Evolutionary conservation across 2,797 vertebrate species (phyloP).

Genomic region (Lindbergichthys nudifrons): DNA sequence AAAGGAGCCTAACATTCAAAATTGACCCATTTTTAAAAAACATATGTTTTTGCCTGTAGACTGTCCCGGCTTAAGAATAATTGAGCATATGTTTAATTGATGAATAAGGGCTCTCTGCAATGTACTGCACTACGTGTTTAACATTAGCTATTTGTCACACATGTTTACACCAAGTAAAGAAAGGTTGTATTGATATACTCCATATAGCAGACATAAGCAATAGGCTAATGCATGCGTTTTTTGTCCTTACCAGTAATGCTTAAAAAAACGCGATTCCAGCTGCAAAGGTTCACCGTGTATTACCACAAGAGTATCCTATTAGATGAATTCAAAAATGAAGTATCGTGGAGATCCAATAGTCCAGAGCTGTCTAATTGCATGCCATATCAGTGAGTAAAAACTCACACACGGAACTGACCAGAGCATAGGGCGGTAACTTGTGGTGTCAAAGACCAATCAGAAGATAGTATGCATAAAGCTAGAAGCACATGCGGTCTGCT

Average conservation of each 20-base stretch:
- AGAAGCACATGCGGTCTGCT: slow-evolving; percentile 41
- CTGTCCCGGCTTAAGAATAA: too few relatives aligned
- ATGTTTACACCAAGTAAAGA: background rate
- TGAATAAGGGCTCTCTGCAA: background rate
- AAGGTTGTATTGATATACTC: background rate
- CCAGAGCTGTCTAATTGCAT: background rate
- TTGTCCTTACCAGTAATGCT: slow-evolving; percentile 53
- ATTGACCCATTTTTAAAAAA: too few relatives aligned
- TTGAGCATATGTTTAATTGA: background rate
- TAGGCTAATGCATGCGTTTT: background rate
- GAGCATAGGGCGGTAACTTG: slow-evolving; percentile 9
- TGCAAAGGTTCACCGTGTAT: background rate
- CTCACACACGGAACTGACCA: slow-evolving; percentile 38
- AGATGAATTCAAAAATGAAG: background rate
- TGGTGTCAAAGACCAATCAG: slow-evolving; percentile 67
- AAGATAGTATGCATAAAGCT: background rate
- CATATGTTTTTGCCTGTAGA: too few relatives aligned
- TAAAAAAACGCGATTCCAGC: background rate
- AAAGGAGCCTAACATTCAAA: too few relatives aligned
- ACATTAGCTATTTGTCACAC: background rate
- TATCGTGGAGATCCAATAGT: accelerated
- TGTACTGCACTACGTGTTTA: background rate
- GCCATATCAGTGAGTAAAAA: background rate
- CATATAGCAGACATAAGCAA: background rate
- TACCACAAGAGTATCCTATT: background rate